A percentile compares a stretch with the other conserved stretches of the same genome.
phyloP scores from a whole-genome alignment of 1,140 invertebrate species.

The Harlomillsia oculata region DNA sequence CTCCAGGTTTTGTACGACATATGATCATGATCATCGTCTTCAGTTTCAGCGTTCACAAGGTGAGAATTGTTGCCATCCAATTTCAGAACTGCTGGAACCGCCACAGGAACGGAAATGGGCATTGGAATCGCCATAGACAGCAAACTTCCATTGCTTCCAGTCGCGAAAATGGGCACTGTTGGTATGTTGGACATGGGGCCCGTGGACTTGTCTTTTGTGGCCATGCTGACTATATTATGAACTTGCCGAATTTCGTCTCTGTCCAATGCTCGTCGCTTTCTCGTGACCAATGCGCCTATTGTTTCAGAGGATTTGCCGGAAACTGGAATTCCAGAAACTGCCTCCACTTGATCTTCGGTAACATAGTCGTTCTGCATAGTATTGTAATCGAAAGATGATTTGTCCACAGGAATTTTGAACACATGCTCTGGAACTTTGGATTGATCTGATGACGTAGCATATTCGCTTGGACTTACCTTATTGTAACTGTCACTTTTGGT shows the following conservation, averaged over 20 bases:
- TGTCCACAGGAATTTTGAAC: neutral
- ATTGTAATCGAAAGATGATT: neutral
- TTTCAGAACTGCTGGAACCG: neutral
- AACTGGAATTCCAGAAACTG: neutral
- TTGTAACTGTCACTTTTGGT: too few relatives aligned
- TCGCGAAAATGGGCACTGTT: too few relatives aligned
- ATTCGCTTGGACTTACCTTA: too few relatives aligned
- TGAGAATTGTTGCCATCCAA: too few relatives aligned
- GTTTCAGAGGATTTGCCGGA: neutral
- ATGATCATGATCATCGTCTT: neutral
- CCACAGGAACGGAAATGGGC: neutral
- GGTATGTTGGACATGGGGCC: neutral
- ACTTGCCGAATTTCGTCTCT: neutral
- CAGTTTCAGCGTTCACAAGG: too few relatives aligned
- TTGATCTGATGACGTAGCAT: too few relatives aligned
- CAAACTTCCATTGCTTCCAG: neutral
- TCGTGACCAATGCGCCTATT: neutral
- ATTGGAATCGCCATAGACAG: neutral
- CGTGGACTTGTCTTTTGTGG: neutral
- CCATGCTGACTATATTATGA: neutral
- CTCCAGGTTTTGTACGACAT: constrained; percentile 3
- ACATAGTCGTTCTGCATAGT: too few relatives aligned
- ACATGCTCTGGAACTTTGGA: too few relatives aligned
- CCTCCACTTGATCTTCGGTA: too few relatives aligned
- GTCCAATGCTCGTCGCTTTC: neutral